Conservation (phyloP, 1,140 invertebrate species). For the Schmidtea mediterranea region DNA sequence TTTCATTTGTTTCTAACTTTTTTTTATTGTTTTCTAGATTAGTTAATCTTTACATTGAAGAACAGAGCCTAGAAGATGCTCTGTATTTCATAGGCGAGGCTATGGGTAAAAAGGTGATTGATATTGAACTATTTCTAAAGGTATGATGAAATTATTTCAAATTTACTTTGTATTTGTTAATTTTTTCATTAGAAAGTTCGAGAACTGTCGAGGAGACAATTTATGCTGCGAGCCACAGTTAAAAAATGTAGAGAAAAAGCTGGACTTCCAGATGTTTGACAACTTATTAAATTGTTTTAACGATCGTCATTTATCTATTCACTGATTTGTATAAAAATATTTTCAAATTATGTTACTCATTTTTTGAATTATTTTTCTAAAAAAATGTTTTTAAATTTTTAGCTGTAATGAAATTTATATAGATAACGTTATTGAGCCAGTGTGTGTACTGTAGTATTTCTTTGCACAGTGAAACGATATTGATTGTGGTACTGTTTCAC, state of each 20-base stretch:
- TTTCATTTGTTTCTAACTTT: no score
- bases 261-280: conserved; percentile 34
- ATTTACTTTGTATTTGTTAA: background rate
- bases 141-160: background rate
- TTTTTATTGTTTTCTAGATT: conserved; percentile 33
- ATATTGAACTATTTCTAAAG: conserved; percentile 78
- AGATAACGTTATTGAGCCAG: no score
- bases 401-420: no score
- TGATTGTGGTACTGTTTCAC: no score
- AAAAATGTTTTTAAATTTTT: no score
- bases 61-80: conserved; percentile 84
- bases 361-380: conserved; percentile 1
- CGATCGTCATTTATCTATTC: conserved; percentile 1
- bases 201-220: conserved; percentile 70
- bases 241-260: conserved; percentile 84
- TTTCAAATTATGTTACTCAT: background rate
- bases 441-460: no score
- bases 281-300: conserved; percentile 3
- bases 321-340: conserved; percentile 1
- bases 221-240: conserved; percentile 72
- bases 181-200: conserved; percentile 44
- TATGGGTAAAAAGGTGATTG: conserved; percentile 60
- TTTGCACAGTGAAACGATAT: no score
- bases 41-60: conserved; percentile 77
- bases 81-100: conserved; percentile 93